Evolutionary conservation across 1,140 invertebrate genomes (phyloP).

Genomic region (Halyomorpha halys): DNA sequence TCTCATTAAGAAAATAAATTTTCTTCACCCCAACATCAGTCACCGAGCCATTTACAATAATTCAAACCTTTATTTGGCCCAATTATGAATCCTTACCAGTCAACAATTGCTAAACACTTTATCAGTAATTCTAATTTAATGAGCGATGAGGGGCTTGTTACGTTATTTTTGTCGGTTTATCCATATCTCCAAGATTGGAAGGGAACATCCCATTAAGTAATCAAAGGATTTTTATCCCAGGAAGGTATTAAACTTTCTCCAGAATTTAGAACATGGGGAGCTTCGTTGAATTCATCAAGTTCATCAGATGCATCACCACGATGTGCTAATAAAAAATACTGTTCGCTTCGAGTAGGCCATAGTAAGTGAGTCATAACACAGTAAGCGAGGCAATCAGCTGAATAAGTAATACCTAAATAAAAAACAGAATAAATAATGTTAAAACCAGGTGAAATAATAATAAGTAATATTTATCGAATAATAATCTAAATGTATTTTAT

Average conservation of each 20-base stretch:
- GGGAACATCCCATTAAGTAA: not conserved
- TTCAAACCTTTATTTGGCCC: too few species aligned
- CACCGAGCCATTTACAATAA: too few species aligned
- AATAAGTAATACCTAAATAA: slow-evolving; percentile 77
- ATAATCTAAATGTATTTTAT: too few species aligned
- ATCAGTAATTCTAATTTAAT: too few species aligned
- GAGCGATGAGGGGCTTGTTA: too few species aligned
- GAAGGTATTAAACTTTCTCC: slow-evolving; percentile 12
- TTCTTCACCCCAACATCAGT: too few species aligned
- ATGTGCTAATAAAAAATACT: slow-evolving; percentile 70
- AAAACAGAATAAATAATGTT: not conserved
- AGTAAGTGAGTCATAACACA: slow-evolving; percentile 86
- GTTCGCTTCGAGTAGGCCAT: slow-evolving; percentile 83
- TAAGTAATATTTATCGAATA: too few species aligned
- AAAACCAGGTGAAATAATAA: too few species aligned
- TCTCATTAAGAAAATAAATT: too few species aligned
- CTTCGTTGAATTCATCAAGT: slow-evolving; percentile 83
- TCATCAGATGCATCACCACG: slow-evolving; percentile 63
- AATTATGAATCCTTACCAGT: too few species aligned
- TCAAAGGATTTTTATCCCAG: slow-evolving; percentile 8
- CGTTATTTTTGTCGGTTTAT: not conserved
- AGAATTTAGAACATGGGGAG: slow-evolving; percentile 67
- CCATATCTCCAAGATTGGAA: not conserved
- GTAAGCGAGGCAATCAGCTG: slow-evolving; percentile 86
- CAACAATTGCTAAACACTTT: too few species aligned